These are phyloP conservation scores for Pemphredon lugubris DNA, from an alignment of 2,888 invertebrate genomes.

Conservation along the genomic window DNA sequence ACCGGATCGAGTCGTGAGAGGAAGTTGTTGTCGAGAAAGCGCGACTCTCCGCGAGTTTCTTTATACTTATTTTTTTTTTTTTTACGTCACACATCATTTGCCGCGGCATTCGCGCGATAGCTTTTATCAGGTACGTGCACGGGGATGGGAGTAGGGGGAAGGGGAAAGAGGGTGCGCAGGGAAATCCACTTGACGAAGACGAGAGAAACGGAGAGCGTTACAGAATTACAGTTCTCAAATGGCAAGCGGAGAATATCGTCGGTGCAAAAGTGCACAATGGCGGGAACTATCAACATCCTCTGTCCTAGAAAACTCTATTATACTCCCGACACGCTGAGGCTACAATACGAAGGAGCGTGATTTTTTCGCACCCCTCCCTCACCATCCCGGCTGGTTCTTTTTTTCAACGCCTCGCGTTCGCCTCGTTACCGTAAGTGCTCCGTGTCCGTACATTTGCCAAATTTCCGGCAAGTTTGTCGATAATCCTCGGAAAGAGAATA, in stretches of 20 bases:
- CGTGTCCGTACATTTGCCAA: conserved; percentile 56
- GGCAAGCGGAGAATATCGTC: conserved; percentile 36
- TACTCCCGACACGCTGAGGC: conserved; percentile 41
- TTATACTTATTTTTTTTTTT: neutral
- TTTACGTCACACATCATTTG: neutral
- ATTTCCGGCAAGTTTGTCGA: conserved; percentile 51
- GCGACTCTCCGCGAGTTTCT: neutral
- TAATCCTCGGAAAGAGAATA: conserved; percentile 29
- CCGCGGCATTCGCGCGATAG: conserved; percentile 3
- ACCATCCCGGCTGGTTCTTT: neutral
- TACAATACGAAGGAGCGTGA: conserved; percentile 48
- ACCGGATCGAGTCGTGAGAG: too few relatives aligned
- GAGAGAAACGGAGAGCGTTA: conserved; percentile 23
- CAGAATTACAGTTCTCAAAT: conserved; percentile 40
- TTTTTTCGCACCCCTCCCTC: conserved; percentile 37
- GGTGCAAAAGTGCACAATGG: conserved; percentile 57
- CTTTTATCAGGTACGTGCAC: conserved; percentile 19
- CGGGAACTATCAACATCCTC: conserved; percentile 58
- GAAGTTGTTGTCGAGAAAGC: neutral
- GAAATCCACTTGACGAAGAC: conserved; percentile 29
- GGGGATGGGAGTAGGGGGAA: too few relatives aligned
- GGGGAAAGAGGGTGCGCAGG: too few relatives aligned
- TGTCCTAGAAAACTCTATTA: conserved; percentile 64
- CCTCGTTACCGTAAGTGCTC: conserved; percentile 49
- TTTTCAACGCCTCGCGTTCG: neutral